These are phyloP conservation scores for Tangara arthus DNA, from an alignment of 2,797 vertebrate genomes.

Conservation along the genomic window DNA sequence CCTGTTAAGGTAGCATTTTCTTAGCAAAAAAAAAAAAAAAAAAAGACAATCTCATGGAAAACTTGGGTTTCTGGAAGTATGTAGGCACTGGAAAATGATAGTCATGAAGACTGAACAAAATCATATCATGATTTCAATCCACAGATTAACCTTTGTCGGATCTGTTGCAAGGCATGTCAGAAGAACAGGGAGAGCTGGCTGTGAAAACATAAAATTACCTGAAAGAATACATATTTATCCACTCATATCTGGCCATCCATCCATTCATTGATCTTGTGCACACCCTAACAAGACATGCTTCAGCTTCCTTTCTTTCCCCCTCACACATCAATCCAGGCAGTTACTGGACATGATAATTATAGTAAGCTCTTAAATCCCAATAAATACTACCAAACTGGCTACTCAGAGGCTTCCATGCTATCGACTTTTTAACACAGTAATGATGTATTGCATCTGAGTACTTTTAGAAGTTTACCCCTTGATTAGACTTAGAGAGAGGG, in stretches of 20 bases:
- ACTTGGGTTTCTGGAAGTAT: neutral
- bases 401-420: neutral
- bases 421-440: neutral
- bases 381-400: conserved; percentile 32
- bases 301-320: neutral
- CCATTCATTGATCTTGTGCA: neutral
- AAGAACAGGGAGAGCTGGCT: neutral
- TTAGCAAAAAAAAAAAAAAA: fast-evolving
- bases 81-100: neutral
- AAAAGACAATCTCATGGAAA: neutral
- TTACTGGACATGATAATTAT: conserved; percentile 32
- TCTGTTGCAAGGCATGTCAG: neutral
- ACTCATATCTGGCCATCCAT: neutral
- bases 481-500: neutral
- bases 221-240: neutral
- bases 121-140: neutral
- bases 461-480: neutral
- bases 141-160: neutral
- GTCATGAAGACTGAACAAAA: neutral
- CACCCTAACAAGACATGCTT: neutral
- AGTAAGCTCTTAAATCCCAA: conserved; percentile 42
- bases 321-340: neutral
- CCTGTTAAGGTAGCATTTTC: neutral
- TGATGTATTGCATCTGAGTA: neutral
- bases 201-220: neutral